A percentile compares a stretch with the other conserved stretches of the same genome.
phyloP scores from a whole-genome alignment of 2,113 vertebrate genomes.

The Actenoides hombroni region DNA sequence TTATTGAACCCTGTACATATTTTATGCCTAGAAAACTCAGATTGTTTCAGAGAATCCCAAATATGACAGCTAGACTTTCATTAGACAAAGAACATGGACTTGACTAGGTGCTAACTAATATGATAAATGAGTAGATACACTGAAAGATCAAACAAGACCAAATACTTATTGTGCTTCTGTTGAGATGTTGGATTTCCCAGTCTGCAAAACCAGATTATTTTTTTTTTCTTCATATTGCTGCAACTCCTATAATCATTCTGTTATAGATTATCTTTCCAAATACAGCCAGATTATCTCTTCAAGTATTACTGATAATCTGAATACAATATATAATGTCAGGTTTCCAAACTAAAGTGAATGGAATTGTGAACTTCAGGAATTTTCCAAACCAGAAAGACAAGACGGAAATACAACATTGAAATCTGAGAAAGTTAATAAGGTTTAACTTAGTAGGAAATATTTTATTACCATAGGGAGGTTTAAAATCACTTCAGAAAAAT shows the following conservation, averaged over 20 bases:
- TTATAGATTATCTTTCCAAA: neutral
- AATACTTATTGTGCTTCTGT: conserved; percentile 60
- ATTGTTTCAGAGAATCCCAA: conserved; percentile 17
- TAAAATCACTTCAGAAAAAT: conserved; percentile 19
- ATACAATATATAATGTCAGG: neutral
- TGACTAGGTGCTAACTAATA: conserved; percentile 65
- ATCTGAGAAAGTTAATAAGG: conserved; percentile 21
- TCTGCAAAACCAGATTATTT: conserved; percentile 22
- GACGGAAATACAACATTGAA: neutral
- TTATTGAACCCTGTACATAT: neutral
- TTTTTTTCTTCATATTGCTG: neutral
- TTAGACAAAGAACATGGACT: conserved; percentile 52
- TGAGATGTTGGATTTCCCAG: conserved; percentile 35
- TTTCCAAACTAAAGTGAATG: neutral
- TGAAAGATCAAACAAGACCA: conserved; percentile 56
- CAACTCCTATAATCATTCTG: neutral
- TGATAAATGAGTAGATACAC: conserved; percentile 34
- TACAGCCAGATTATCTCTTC: neutral
- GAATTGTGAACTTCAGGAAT: neutral
- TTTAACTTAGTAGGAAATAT: conserved; percentile 37
- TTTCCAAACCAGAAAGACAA: conserved; percentile 15
- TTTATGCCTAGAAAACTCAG: neutral
- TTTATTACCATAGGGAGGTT: conserved; percentile 13
- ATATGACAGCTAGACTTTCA: neutral
- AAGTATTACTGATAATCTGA: neutral